Conservation (phyloP, 1,140 invertebrate species). For the Solenopsis fugax region DNA sequence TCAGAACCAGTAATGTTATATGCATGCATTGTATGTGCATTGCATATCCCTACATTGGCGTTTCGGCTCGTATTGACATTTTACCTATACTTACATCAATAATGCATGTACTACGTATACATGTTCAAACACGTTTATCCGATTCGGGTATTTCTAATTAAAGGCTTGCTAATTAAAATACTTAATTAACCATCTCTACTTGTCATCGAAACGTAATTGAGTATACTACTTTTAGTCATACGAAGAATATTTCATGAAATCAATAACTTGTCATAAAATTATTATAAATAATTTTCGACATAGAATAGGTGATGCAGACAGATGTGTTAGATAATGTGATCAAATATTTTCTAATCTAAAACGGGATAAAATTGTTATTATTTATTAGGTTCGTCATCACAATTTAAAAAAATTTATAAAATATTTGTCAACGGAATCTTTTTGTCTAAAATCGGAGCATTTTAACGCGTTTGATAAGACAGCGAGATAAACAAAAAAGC, state of each 20-base stretch:
- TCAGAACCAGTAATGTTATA: constrained; percentile 30
- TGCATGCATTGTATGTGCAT: neutral
- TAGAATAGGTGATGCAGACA: neutral
- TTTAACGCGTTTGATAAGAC: no score
- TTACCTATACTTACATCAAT: constrained; percentile 33
- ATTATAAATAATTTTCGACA: neutral
- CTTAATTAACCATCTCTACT: constrained; percentile 17
- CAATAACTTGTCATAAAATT: neutral
- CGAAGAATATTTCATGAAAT: neutral
- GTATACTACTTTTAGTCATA: neutral
- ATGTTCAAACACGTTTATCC: constrained; percentile 11
- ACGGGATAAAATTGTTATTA: no score
- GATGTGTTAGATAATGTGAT: neutral
- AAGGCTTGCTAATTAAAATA: constrained; percentile 28
- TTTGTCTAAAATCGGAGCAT: no score
- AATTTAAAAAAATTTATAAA: no score
- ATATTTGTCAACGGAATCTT: no score
- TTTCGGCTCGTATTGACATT: constrained; percentile 32
- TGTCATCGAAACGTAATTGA: neutral
- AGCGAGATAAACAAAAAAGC: no score
- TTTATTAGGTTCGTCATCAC: no score
- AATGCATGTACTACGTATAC: neutral
- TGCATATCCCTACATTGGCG: neutral
- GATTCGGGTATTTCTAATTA: constrained; percentile 20
- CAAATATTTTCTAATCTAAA: no score